Base-by-base conservation (phyloP, 2,888 invertebrate species). In the Tenthredo livida region DNA sequence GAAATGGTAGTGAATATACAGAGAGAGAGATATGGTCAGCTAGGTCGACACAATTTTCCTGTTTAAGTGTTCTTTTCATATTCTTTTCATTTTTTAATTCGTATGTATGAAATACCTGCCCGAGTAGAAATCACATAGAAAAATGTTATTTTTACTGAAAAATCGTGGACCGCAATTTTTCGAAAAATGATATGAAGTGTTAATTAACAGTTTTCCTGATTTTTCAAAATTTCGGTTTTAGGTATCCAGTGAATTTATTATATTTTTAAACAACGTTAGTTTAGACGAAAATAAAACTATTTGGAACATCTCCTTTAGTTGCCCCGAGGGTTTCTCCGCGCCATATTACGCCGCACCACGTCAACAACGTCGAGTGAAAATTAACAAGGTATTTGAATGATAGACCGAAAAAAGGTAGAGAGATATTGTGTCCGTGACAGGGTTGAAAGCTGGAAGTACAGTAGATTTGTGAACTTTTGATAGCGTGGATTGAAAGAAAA, bases 321-420 rank as follows among this genome's bases (percentile, higher is more conserved):
- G 72, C 72, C 72, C 25, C 1, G 12, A 73, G 72, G 43, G n/a
- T 73, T 73, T 6, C 12, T 43, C 72, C 21, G 4, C 9, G 10
- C 12, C 21, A 25, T 43, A 25, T 73, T 40, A 73, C 43, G 43
- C 72, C 33, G 33, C 33, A 33, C 2, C 43, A n/a, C n/a, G 72
- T 43, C 43, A 73, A 73, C 43, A 15, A 73, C n/a, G 43, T 73
- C 37, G 72, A 43, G 72, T 21, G 43, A 43, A 21, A 73, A 21
- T 7, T 43, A 73, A 43, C 67, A 67, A 67, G 67, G 67, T 67
- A 67, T 67, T 67, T 67, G 61, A 61, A 61, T 67, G 17, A 61
- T 25, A 25, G 61, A 12, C 12, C 1, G 54, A 54, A 1, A n/a
- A n/a, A n/a, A 54, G n/a, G 7, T n/a, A n/a, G 54, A 7, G 7